Conservation (phyloP, 2,797 vertebrate species). For the Columba guinea region DNA sequence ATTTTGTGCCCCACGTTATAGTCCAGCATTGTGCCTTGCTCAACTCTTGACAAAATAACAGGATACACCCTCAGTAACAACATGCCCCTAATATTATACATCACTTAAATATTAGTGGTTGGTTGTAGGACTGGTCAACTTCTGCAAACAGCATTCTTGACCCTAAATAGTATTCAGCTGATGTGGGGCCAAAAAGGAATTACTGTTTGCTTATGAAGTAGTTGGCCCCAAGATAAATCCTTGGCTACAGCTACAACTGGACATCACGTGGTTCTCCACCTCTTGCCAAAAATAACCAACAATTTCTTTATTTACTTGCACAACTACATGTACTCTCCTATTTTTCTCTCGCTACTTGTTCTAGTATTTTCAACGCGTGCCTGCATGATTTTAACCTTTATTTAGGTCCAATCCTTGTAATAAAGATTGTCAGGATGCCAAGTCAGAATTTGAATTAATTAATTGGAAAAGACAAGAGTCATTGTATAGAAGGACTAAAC, state of each 20-base stretch:
- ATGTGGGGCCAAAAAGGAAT: not conserved
- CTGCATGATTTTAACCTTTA: not conserved
- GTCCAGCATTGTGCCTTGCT: not conserved
- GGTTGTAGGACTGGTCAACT: not conserved
- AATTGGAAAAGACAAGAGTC: not conserved
- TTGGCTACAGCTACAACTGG: conserved; percentile 14
- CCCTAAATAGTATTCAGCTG: conserved; percentile 36
- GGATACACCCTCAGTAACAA: not conserved
- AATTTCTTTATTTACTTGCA: conserved; percentile 32
- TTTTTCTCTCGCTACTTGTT: conserved; percentile 16
- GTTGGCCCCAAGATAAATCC: conserved; percentile 36
- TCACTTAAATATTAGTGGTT: not conserved
- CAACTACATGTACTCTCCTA: conserved; percentile 17
- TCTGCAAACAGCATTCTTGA: conserved; percentile 23
- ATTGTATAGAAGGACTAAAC: not conserved
- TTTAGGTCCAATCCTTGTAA: not conserved
- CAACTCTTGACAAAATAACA: not conserved
- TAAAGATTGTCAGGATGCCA: not conserved
- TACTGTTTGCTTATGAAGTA: not conserved
- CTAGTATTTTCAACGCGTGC: not conserved
- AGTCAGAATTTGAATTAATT: not conserved
- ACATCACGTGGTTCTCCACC: conserved; percentile 6
- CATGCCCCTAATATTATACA: not conserved
- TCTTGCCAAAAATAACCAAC: conserved; percentile 42
- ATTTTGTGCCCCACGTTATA: not conserved